Base-by-base conservation (phyloP, 2,113 vertebrate genomes). In the Actenoides lindsayi region DNA sequence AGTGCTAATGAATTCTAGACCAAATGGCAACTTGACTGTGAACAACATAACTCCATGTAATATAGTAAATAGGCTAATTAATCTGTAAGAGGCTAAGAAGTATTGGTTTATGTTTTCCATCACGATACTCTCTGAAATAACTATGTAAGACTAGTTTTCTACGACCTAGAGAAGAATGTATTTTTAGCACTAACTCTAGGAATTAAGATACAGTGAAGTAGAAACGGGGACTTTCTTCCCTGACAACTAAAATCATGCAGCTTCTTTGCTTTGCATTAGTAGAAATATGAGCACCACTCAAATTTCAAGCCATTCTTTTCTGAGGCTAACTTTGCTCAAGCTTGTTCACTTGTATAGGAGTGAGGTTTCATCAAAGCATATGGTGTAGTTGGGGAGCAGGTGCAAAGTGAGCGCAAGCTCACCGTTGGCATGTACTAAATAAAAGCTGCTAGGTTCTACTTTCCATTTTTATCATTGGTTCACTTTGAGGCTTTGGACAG, bases 351-450 rank as follows among this genome's bases (percentile, higher is more conserved):
- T 18, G 30, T 7, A 64, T 57, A 53, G 70, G 48, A 33, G 56
- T 6, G 11, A 6, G 1, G 56, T 56, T 83, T 53, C 57, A 31
- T 35, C 2, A 1, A 59, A 39, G 44, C 70, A 24, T 41, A 7
- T 0, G 0, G 15, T 16, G 24, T 6, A 2, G 30, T 3, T 0
- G 5, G 21, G 57, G 28, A 69, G 20, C 41, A 6, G 0, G 0
- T 21, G 37, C 11, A 16, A 31, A 84, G n/a, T 2, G 7, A 57
- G 62, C 17, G 6, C 1, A 54, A 79, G 51, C 70, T 87, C 31
- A 19, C 74, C 1, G 2, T 46, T 59, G 56, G 27, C 73, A 54
- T 0, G 0, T 4, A 5, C 11, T 1, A 27, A 44, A 5, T 15
- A 7, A 16, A 24, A 6, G 24, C 51, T 60, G 44, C 70, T 60